Base-by-base conservation (phyloP, 2,888 invertebrate species). In the Trichopoda pennipes region DNA sequence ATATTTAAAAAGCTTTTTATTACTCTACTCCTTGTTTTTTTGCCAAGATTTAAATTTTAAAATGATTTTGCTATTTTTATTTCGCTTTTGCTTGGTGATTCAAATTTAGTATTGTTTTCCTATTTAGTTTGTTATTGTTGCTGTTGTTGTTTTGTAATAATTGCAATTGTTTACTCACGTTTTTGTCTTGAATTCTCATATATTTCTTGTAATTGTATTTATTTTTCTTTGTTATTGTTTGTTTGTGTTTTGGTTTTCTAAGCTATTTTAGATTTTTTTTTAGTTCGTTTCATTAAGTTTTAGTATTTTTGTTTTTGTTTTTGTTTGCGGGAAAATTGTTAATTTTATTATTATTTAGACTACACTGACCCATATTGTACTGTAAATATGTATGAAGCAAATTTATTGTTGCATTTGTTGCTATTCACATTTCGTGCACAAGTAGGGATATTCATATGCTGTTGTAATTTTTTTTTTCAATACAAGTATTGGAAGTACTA, bases 161-260 rank as follows among this genome's bases (percentile, higher is more conserved):
- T 81, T 81, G 74, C 78, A 70, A 66, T 82, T 79, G 78, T 79
- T 82, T 75, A 82, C 79, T 82, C 82, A 82, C 82, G 82, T 79
- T 82, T 82, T 82, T 68, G 70, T 75, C 75, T 82, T 64, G 56
- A 66, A 72, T 82, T 82, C 70, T 82, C 58, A 66, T 66, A 72
- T 60, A 74, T 78, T 58, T 64, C 8, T 66, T 72, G 60, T 61
- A 72, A 47, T 66, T 42, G 42, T n/a, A 19, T 38, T n/a, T 47
- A 47, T 47, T 7, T 49, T 7, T 19, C 6, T 49, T 51, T 68
- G 51, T 32, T 58, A 28, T 12, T 56, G 58, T 70, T 28, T 55
- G 49, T 66, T 78, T 76, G 56, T 44, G 28, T 76, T 75, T 69
- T 53, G 53, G 53, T 21, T 53, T 68, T 61, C 16, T 16, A 38